Conservation (phyloP, 2,888 invertebrate genomes). For the Onchidella celtica region DNA sequence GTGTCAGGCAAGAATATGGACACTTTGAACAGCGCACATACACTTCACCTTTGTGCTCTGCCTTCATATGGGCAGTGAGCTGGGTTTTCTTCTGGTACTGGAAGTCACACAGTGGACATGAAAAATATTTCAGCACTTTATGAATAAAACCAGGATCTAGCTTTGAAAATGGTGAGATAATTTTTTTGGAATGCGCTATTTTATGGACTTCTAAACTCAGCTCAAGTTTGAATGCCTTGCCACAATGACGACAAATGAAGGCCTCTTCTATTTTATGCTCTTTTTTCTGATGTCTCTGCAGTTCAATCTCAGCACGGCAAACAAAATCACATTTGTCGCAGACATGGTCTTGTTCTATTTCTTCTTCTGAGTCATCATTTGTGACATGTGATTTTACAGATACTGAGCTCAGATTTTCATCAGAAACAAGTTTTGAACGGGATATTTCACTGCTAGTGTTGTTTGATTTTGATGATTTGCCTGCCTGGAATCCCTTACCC, state of each 20-base stretch:
- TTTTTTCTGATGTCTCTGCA: slow-evolving; percentile 42
- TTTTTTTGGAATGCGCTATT: slow-evolving; percentile 26
- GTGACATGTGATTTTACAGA: not conserved
- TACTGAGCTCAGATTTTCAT: not conserved
- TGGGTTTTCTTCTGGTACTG: slow-evolving; percentile 34
- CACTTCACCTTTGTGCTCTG: slow-evolving; percentile 14
- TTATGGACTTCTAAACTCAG: slow-evolving; percentile 41
- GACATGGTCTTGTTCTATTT: not conserved
- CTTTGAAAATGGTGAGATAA: not conserved
- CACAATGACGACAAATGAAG: slow-evolving; percentile 40
- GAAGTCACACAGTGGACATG: slow-evolving; percentile 44
- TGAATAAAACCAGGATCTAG: slow-evolving; percentile 18
- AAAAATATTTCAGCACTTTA: slow-evolving; percentile 35
- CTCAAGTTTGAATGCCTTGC: slow-evolving; percentile 42
- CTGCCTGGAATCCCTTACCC: not conserved
- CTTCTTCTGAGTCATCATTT: slow-evolving; percentile 16
- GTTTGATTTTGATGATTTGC: not conserved
- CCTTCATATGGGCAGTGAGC: slow-evolving; percentile 27
- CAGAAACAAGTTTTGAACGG: too few relatives aligned
- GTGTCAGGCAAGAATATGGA: slow-evolving; percentile 18
- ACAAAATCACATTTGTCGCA: slow-evolving; percentile 45
- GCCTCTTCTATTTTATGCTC: slow-evolving; percentile 35
- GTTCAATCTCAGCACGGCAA: slow-evolving; percentile 13
- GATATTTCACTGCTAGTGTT: not conserved
- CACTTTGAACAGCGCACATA: slow-evolving; percentile 25